phyloP scores from a whole-genome alignment of 1,140 invertebrate species.

The Sesamia nonagrioides region DNA sequence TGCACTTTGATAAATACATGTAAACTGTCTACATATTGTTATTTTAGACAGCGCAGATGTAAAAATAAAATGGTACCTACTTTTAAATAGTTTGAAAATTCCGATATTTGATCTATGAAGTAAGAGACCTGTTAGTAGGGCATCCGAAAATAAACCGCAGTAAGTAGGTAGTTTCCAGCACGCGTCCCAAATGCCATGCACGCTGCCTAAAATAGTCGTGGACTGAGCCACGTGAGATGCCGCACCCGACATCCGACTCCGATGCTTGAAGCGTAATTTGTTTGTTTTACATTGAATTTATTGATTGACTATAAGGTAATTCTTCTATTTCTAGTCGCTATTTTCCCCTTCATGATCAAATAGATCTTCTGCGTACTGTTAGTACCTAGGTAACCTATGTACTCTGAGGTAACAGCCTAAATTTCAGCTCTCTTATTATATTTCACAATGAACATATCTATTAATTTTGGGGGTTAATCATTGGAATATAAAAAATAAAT shows the following conservation, averaged over 20 bases:
- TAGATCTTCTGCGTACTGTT: no score
- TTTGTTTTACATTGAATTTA: not conserved
- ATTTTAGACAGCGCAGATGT: not conserved
- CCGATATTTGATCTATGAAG: conserved; percentile 63
- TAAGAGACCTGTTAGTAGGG: conserved; percentile 77
- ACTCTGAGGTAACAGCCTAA: no score
- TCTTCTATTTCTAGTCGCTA: not conserved
- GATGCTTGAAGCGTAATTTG: conserved; percentile 21
- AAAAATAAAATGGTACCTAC: not conserved
- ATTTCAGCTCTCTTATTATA: no score
- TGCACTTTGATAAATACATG: not conserved
- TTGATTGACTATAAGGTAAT: not conserved
- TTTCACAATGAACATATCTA: no score
- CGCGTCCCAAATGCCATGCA: conserved; percentile 80
- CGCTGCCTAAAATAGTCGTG: conserved; percentile 80
- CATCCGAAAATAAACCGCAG: conserved; percentile 77
- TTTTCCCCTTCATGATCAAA: not conserved
- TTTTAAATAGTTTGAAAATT: not conserved
- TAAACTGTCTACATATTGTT: not conserved
- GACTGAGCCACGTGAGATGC: conserved; percentile 55
- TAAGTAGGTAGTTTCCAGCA: conserved; percentile 83
- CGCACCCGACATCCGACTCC: conserved; percentile 71
- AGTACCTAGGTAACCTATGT: no score
- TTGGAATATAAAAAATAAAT: no score
- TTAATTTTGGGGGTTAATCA: no score